Base-by-base conservation (phyloP, 2,797 vertebrate genomes). In the Thripadectes ignobilis region DNA sequence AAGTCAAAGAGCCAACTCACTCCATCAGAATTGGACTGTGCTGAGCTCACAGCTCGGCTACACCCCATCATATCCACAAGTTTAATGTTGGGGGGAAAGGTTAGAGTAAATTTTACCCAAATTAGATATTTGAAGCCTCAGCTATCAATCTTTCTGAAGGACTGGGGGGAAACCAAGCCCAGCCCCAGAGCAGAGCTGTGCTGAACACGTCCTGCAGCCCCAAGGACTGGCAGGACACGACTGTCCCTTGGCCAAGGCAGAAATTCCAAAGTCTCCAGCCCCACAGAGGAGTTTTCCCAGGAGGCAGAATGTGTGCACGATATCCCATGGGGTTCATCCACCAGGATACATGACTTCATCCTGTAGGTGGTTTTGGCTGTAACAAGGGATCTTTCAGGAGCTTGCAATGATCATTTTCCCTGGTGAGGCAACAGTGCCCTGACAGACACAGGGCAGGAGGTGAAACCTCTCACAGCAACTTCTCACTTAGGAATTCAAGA, bases 321-420 rank as follows among this genome's bases (percentile, higher is more conserved):
- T 45, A 51, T 63, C 59, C 24, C 49, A 29, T 19, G 52, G 32
- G 29, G 2, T 71, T 61, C 58, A 49, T 62, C 67, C 49, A 75
- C 57, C 86, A 92, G 71, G 43, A 66, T 26, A 18, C 43, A 34
- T 54, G 26, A 74, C 82, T 80, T 92, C 81, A 89, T 66, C 34
- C 58, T 66, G 46, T 5, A 36, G 34, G 52, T 58, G 84, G 92
- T 74, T 74, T 41, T 24, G 24, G 65, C 39, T 26, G 57, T 36
- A 81, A 85, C 27, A 52, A 77, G 57, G 71, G 62, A 62, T 89
- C 69, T 66, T 81, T 46, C 57, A 46, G 75, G 61, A 43, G 48
- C n/a, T 84, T n/a, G 17, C 0, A 6, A 51, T 32, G 46, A 73
- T 81, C 61, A 24, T 54, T 66, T n/a, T 76, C 39, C 74, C 69